Conservation (phyloP, 92 coral and sea anemone genomes). For the Scolanthus callimorphus region DNA sequence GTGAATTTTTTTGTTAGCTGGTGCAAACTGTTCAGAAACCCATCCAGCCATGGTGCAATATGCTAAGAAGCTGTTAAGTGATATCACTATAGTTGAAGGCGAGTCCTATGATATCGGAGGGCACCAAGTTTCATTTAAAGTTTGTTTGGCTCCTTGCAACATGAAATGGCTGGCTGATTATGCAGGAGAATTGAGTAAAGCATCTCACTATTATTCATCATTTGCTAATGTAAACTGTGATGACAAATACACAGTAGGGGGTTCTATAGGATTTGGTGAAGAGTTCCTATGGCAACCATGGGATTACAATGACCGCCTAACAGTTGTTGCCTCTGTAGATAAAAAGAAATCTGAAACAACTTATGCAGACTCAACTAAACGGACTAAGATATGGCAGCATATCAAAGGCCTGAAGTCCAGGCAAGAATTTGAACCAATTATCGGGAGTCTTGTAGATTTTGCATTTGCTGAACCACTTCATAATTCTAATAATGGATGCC, state of each 20-base stretch:
- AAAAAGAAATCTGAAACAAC: slow-evolving; percentile 27
- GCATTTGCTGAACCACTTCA: slow-evolving; percentile 51
- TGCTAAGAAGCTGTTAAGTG: slow-evolving; percentile 41
- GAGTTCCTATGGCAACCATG: slow-evolving; percentile 51
- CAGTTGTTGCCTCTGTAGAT: slow-evolving; percentile 38
- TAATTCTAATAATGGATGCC: slow-evolving; percentile 54
- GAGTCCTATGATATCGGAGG: slow-evolving; percentile 33
- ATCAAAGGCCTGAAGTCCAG: slow-evolving; percentile 46
- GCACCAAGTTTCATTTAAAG: slow-evolving; percentile 36
- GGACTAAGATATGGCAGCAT: slow-evolving; percentile 35
- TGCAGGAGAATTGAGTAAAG: slow-evolving; percentile 49
- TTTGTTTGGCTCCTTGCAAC: slow-evolving; percentile 35
- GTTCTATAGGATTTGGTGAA: slow-evolving; percentile 36
- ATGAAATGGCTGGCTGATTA: slow-evolving; percentile 46
- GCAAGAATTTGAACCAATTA: slow-evolving; percentile 47
- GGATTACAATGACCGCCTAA: slow-evolving; percentile 47
- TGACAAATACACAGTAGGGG: slow-evolving; percentile 26
- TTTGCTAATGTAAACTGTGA: slow-evolving; percentile 49
- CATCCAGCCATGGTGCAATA: slow-evolving; percentile 35
- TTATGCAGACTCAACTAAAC: slow-evolving; percentile 36
- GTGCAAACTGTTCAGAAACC: slow-evolving; percentile 23
- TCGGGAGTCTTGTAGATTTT: slow-evolving; percentile 48
- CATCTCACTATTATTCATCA: slow-evolving; percentile 40
- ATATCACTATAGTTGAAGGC: slow-evolving; percentile 33
- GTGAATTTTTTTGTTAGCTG: slow-evolving; percentile 8